Evolutionary conservation across 2,113 vertebrate genomes (phyloP), one percentile per base, ranked within the genome.

Genomic region (Engraulis encrasicolus): DNA sequence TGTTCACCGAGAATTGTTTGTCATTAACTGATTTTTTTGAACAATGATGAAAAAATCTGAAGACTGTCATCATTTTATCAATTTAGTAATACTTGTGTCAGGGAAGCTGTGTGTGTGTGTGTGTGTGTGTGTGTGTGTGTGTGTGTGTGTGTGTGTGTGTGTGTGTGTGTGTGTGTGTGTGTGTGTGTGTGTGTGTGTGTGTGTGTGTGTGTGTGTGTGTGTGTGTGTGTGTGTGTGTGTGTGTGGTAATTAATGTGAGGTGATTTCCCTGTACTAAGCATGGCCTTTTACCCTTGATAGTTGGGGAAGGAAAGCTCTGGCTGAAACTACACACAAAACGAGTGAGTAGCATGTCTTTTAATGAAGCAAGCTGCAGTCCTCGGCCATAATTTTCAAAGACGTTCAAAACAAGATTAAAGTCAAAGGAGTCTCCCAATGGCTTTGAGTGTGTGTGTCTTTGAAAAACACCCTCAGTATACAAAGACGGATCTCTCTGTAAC

Each of bases 371-470:
- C 94, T 92, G 89, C 94, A 93, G 94, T 94, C 93, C 94, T 95
- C 91, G 91, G 93, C 93, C 93, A 91, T 96, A 94, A 95, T 95
- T 96, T 95, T 96, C 95, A 96, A 96, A 95, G 95, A 93, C 94
- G 85, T 86, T 91, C 90, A 90, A 78, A 90, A 66, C 23, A 94
- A 96, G 95, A 96, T 96, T 96, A 95, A 96, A 96, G 95, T 96
- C 95, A 96, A 95, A 95, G 94, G 93, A 95, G 93, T 88, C 94
- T 95, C 94, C 95, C 95, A 96, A 96, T 95, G 95, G 94, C 93
- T 94, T 94, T 93, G 90, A 95, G 93, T 94, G 92, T 95, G 92
- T 88, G 54, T 89, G 93, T 92, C 95, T 96, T 96, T 96, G 95
- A 96, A 95, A 95, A 95, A 93, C 93, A 95, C 94, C 94, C 94